Evolutionary conservation across 2,888 invertebrate species (phyloP), one percentile per base, ranked within the genome.

Genomic region (Mythimna lalbum): DNA sequence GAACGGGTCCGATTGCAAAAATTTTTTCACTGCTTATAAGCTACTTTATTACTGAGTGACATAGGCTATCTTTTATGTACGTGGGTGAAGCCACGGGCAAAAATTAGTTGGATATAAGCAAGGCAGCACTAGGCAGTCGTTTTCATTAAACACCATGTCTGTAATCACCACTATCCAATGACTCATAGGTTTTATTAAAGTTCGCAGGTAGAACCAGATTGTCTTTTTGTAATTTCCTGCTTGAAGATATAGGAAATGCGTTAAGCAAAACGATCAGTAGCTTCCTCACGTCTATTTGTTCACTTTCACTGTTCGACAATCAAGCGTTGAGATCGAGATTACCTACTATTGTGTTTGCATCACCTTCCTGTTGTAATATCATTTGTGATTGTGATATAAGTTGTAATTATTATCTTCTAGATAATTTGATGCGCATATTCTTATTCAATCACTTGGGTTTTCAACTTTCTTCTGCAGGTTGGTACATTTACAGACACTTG

Each of bases 281-380:
- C 89, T 91, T 93, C 91, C 90, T 92, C 91, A 87, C 91, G 90
- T 91, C 75, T 76, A 63, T 80, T 56, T 83, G 75, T 78, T 81
- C 80, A 90, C 93, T 93, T 93, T 93, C 93, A 91, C 93, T 88
- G 76, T 89, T 91, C 85, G 88, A 89, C 87, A 88, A 86, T 83
- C 85, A 82, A 85, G 69, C 59, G 69, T 81, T 73, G 81, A 83
- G 84, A 86, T 87, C 69, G 80, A 80, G 71, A 80, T 72, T 82
- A 78, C 85, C 69, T 79, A 76, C 85, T 83, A 89, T 90, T 90
- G 90, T 88, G 78, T 87, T 83, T 75, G 78, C 83, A 85, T 86
- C 71, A 78, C 72, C 73, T 80, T 78, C 84, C 82, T 85, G 83
- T 83, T 77, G 50, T 69, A 77, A 70, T 52, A 66, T 56, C 52